Conservation (phyloP, 2,888 invertebrate genomes). For the Noctua janthina region DNA sequence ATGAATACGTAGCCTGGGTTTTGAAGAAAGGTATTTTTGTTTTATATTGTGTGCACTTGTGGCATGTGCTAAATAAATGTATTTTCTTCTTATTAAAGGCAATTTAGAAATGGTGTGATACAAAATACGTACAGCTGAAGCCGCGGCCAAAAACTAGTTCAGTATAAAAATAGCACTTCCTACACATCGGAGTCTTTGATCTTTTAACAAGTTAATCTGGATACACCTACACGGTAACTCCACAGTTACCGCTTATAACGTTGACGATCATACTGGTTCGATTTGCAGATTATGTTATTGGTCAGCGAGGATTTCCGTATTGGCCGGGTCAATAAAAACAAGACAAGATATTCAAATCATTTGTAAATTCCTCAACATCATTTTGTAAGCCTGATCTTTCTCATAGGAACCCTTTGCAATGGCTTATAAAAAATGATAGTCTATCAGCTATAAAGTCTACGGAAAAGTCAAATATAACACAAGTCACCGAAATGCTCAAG, state of each 20-base stretch:
- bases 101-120: no score
- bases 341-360: neutral
- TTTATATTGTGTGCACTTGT: no score
- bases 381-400: no score
- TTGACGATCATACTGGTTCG: constrained; percentile 11
- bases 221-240: constrained; percentile 39
- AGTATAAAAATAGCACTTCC: constrained; percentile 25
- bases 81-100: no score
- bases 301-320: constrained; percentile 29
- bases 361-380: neutral
- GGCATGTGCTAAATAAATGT: no score
- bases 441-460: no score
- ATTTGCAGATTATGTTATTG: constrained; percentile 1
- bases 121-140: no score
- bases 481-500: no score
- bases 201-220: constrained; percentile 49
- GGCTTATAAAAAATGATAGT: no score
- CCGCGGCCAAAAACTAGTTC: neutral
- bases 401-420: neutral
- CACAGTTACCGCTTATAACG: constrained; percentile 9
- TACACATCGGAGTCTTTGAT: constrained; percentile 50
- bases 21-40: no score
- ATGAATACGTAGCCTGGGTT: no score
- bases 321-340: constrained; percentile 18
- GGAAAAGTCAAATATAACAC: no score